Evolutionary conservation across 2,888 invertebrate species (phyloP).

Genomic region (Dolichomitus sp.): DNA sequence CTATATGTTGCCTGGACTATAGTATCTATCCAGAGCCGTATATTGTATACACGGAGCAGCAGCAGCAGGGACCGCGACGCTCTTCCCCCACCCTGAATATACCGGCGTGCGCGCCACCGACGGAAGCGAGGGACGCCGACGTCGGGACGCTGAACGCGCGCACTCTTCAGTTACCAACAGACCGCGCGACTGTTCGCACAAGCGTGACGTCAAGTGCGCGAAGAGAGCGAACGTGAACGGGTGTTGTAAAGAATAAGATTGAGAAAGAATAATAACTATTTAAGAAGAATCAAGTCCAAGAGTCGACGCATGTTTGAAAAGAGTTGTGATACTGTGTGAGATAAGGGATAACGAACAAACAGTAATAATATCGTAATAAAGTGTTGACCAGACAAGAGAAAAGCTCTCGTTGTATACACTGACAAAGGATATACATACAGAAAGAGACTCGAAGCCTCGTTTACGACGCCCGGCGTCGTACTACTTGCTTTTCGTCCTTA

Average conservation of each 20-base stretch:
- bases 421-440: slow-evolving; percentile 17
- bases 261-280: slow-evolving; percentile 36
- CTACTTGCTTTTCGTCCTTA: not conserved
- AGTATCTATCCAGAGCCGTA: not conserved
- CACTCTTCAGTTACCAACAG: slow-evolving; percentile 81
- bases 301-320: not conserved
- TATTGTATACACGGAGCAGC: slow-evolving; percentile 31
- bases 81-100: slow-evolving; percentile 49
- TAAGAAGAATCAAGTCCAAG: slow-evolving; percentile 26
- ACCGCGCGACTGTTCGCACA: slow-evolving; percentile 79
- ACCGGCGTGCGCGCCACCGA: slow-evolving; percentile 67
- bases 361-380: not conserved
- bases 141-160: slow-evolving; percentile 75
- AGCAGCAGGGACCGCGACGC: slow-evolving; percentile 41
- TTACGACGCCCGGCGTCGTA: slow-evolving; percentile 28
- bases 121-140: slow-evolving; percentile 71
- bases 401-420: slow-evolving; percentile 7
- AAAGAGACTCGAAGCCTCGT: not conserved
- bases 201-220: slow-evolving; percentile 67
- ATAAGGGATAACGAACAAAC: not conserved
- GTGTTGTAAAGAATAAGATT: slow-evolving; percentile 35
- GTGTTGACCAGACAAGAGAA: slow-evolving; percentile 2
- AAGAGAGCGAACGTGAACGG: slow-evolving; percentile 59
- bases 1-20: not conserved
- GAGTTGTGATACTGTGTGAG: not conserved